Base-by-base conservation (phyloP, 92 coral and sea anemone species). In the Nematostella vectensis region DNA sequence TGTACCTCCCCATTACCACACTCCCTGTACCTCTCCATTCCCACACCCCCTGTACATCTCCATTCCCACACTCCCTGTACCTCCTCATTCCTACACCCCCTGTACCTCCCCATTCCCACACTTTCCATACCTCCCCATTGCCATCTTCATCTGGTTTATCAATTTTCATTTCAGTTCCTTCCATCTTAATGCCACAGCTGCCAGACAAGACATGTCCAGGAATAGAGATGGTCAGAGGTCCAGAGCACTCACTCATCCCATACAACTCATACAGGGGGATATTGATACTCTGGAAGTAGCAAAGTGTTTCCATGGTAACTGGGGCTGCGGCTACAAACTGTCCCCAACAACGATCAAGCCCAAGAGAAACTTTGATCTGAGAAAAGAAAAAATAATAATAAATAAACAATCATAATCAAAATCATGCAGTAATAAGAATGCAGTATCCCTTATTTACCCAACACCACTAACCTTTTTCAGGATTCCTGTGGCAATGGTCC, bases 401-500 rank as follows among this genome's bases (percentile, higher is more conserved):
- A 55, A 1, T 0, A 6, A 22, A 0, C 20, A 2, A 49, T 11
- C 40, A 1, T 19, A 0, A 26, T 19, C 16, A 17, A 44, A 11
- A 45, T 26, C 22, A 45, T 13, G 47, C n/a, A n/a, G n/a, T n/a
- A n/a, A n/a, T 51, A 27, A n/a, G 50, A 1, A 44, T 44, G 15
- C 50, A 17, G 11, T 25, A 44, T 6, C 11, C 22, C 21, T n/a
- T n/a, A n/a, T n/a, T n/a, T n/a, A n/a, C n/a, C n/a, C n/a, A n/a
- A n/a, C n/a, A n/a, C n/a, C n/a, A n/a, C n/a, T n/a, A 83, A 85
- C 95, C 91, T 89, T 89, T 57, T 89, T 89, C 68, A 85, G 58
- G 1, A 85, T 79, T 61, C 72, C 75, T 65, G 69, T 81, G n/a
- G 95, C 95, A 3, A 89, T 9, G 0, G 76, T 70, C 89, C 89